A percentile compares a stretch with the other conserved stretches of the same genome.
These are phyloP conservation scores for Zhengitettix transpicula DNA, from an alignment of 2,888 invertebrate genomes.

Conservation along the genomic window DNA sequence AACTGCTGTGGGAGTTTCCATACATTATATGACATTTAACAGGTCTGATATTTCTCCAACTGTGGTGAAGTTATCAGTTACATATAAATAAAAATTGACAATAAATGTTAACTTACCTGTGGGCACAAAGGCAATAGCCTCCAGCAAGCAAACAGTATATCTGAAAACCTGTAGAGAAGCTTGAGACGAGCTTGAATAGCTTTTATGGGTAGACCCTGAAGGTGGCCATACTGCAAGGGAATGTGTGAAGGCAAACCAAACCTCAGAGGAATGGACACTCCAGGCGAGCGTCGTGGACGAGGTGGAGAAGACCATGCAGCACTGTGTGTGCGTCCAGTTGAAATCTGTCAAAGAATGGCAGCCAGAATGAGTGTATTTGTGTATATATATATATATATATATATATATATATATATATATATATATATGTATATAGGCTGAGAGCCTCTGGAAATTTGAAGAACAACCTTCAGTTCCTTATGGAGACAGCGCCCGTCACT, in stretches of 20 bases:
- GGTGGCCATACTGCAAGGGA: conserved; percentile 37
- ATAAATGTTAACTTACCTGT: conserved; percentile 20
- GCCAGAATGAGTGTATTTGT: too few species aligned
- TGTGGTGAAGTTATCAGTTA: not conserved
- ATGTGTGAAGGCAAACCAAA: conserved; percentile 35
- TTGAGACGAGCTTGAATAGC: conserved; percentile 35
- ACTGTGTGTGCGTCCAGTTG: conserved; percentile 43
- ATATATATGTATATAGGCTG: too few species aligned
- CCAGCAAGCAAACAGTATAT: conserved; percentile 41
- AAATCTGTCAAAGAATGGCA: conserved; percentile 29
- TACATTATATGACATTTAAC: too few species aligned
- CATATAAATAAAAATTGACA: not conserved
- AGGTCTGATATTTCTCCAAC: too few species aligned
- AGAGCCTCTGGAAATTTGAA: too few species aligned
- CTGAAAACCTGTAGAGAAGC: conserved; percentile 42
- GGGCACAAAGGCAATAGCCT: conserved; percentile 31
- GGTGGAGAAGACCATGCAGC: conserved; percentile 43
- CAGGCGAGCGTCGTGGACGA: conserved; percentile 31
- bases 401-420: too few species aligned
- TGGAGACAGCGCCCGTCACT: too few species aligned
- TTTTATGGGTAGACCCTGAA: conserved; percentile 31
- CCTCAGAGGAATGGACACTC: conserved; percentile 30
- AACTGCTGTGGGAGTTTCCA: too few species aligned
- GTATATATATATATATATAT: too few species aligned
- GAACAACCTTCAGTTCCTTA: too few species aligned